Conservation (phyloP, 2,888 invertebrate genomes). For the Zootermopsis nevadensis region DNA sequence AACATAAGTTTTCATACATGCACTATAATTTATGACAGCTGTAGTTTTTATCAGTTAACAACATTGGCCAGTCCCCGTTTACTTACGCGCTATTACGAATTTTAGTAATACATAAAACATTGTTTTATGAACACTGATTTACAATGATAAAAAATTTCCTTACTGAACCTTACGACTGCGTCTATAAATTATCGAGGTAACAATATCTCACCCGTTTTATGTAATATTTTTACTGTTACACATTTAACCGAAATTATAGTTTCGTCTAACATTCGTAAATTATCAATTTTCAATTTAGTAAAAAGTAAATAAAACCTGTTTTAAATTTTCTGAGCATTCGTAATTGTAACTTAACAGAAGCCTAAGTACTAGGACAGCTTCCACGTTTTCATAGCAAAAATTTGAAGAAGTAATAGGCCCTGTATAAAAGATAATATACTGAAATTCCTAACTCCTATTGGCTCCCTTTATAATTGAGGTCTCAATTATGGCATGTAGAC, state of each 20-base stretch:
- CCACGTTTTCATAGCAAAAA: neutral
- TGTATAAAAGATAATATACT: constrained; percentile 20
- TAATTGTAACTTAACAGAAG: constrained; percentile 29
- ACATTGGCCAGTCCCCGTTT: neutral
- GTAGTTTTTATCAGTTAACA: neutral
- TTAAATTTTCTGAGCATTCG: neutral
- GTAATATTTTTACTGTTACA: neutral
- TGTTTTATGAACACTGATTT: neutral
- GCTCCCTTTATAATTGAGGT: constrained; percentile 12
- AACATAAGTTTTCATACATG: neutral
- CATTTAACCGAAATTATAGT: neutral
- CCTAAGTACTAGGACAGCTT: constrained; percentile 7
- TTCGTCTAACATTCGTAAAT: no score
- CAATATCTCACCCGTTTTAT: neutral
- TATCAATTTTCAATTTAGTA: neutral
- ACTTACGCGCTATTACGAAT: neutral
- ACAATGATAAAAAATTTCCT: neutral
- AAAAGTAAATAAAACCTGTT: neutral
- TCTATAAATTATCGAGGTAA: neutral
- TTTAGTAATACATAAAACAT: neutral
- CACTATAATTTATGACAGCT: neutral
- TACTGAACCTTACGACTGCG: neutral
- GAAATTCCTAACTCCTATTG: constrained; percentile 10
- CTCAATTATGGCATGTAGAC: constrained; percentile 28
- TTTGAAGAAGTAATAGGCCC: neutral